Evolutionary conservation across 2,888 invertebrate genomes (phyloP), one percentile per base, ranked within the genome.

Genomic region (Papilio protenor): DNA sequence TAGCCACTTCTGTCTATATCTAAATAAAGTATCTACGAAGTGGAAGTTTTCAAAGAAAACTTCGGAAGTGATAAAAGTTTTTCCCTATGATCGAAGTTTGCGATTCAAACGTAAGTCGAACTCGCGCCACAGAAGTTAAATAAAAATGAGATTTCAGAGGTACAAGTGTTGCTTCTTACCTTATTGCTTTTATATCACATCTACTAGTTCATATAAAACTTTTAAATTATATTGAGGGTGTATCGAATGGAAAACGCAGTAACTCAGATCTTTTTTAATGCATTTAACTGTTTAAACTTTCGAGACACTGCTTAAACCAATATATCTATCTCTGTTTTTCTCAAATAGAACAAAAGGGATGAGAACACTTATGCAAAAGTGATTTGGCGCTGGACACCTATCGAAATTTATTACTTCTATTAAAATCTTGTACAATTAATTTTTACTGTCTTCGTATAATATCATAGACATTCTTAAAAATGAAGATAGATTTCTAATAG

Each of bases 61-160:
- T 75, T 75, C 6, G 45, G 57, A 75, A 69, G 69, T 69, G 75
- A 75, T 75, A 75, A 75, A 75, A 75, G 69, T 75, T 75, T 18
- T 75, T 69, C 75, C 75, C 69, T 70, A 40, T 57, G 69, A 69
- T 57, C 75, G 75, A 75, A 75, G 75, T 75, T 75, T 69, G 18
- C 45, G 74, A 74, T 64, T 74, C 74, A 64, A 74, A 74, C 74
- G 64, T 74, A 74, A 74, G 74, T 49, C 64, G 64, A 61, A 64
- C 49, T 61, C 64, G 23, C 45, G 52, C 64, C 64, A 33, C 47
- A 47, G 47, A 74, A 74, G 64, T 74, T 74, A 64, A 52, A 74
- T 27, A 61, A 52, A 75, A 75, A 64, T 69, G 18, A 69, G 66
- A 45, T 69, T 69, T 69, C n/a, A 69, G 45, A 40, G 45, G 66